These are phyloP conservation scores for Amniataba percoides DNA, from an alignment of 2,797 vertebrate genomes.

Conservation along the genomic window DNA sequence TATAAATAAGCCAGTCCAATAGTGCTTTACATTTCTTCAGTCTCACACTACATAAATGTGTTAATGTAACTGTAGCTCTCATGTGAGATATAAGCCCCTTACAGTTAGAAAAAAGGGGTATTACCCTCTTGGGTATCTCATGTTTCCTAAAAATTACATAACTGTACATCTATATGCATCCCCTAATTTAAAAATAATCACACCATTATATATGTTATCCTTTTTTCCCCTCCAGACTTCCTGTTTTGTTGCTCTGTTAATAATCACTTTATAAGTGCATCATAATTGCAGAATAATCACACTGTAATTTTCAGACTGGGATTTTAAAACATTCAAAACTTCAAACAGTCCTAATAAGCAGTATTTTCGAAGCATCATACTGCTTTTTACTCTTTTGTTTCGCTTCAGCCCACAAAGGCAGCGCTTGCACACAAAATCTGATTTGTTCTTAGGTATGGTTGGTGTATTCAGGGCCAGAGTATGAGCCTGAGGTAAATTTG, in stretches of 20 bases:
- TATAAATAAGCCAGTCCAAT: neutral
- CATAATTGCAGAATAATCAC: conserved; percentile 37
- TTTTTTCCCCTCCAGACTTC: conserved; percentile 8
- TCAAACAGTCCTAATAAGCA: conserved; percentile 16
- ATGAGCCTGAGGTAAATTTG: conserved; percentile 50
- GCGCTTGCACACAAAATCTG: neutral
- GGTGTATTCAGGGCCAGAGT: conserved; percentile 37
- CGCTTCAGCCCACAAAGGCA: neutral
- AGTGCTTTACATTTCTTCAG: neutral
- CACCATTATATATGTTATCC: neutral
- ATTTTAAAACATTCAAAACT: conserved; percentile 18
- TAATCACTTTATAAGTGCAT: conserved; percentile 31
- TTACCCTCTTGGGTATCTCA: neutral
- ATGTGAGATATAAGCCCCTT: neutral
- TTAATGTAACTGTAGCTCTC: neutral
- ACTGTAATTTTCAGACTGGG: conserved; percentile 22
- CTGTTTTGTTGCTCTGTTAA: neutral
- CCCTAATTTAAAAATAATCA: conserved; percentile 4
- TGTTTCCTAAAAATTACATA: neutral
- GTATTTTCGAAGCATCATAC: conserved; percentile 7
- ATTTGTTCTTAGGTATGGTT: neutral
- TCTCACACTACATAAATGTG: conserved; percentile 1
- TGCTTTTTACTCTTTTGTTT: neutral
- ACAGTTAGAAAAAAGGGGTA: neutral
- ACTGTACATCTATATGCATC: neutral